Conservation (phyloP, 2,797 vertebrate species). For the Botia kubotai region DNA sequence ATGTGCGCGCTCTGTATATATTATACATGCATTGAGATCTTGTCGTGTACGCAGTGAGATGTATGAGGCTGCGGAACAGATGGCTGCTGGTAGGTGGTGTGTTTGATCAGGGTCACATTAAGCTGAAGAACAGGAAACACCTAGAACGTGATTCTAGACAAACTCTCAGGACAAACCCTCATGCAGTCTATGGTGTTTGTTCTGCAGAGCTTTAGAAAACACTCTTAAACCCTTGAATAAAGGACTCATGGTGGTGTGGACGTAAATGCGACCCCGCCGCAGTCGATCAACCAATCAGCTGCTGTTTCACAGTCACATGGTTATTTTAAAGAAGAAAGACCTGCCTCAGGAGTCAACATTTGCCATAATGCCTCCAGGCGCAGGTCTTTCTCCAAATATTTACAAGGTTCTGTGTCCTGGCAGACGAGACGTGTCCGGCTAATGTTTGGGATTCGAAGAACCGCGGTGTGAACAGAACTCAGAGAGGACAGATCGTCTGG, state of each 20-base stretch:
- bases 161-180: constrained; percentile 5
- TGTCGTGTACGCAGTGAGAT: not conserved
- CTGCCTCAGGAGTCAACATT: no score
- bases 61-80: constrained; percentile 11
- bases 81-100: constrained; percentile 36
- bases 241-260: not conserved
- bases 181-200: not conserved
- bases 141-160: not conserved
- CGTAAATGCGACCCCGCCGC: not conserved
- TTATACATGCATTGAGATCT: not conserved
- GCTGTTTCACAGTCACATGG: not conserved
- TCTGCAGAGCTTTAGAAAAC: not conserved
- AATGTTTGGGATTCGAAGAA: constrained; percentile 99
- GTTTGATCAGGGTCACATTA: constrained; percentile 15
- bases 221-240: constrained; percentile 5
- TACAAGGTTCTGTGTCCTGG: constrained; percentile 20
- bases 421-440: constrained; percentile 94
- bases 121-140: constrained; percentile 21
- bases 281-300: not conserved
- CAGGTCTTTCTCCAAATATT: constrained; percentile 7
- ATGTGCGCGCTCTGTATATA: not conserved
- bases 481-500: constrained; percentile 95
- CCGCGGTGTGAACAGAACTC: constrained; percentile 93
- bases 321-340: not conserved
- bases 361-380: not conserved